These are phyloP conservation scores for Morus bassanus DNA, from an alignment of 2,797 vertebrate species.

Conservation along the genomic window DNA sequence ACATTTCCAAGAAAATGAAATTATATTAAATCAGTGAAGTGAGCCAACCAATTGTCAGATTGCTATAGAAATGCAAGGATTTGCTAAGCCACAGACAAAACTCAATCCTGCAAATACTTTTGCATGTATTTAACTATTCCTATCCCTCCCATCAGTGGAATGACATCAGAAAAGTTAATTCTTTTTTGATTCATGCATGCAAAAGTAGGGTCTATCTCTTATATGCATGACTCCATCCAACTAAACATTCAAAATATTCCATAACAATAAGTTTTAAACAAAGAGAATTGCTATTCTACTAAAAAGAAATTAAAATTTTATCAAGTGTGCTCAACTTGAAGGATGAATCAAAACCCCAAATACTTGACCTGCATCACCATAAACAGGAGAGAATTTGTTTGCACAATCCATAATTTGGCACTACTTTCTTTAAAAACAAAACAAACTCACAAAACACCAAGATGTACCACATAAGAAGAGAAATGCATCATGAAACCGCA, in stretches of 20 bases:
- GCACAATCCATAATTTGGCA: not conserved
- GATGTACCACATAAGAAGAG: not conserved
- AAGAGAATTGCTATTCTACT: not conserved
- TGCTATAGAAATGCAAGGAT: not conserved
- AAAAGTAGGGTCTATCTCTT: not conserved
- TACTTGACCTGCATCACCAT: not conserved
- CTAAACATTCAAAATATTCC: not conserved
- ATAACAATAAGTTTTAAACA: slow-evolving; percentile 36
- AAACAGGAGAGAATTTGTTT: slow-evolving; percentile 7
- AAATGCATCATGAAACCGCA: not conserved
- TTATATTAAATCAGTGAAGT: slow-evolving; percentile 38
- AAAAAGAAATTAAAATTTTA: slow-evolving; percentile 47
- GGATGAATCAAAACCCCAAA: not conserved
- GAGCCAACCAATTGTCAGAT: not conserved
- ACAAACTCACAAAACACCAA: not conserved
- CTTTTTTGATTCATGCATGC: not conserved
- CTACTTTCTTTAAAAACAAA: not conserved
- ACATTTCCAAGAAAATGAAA: not conserved
- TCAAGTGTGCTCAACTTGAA: slow-evolving; percentile 17
- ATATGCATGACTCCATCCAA: not conserved
- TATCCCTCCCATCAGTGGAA: not conserved
- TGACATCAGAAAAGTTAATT: not conserved
- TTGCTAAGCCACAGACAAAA: not conserved
- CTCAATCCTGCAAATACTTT: not conserved
- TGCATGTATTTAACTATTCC: not conserved